Evolutionary conservation across 1,140 invertebrate species (phyloP).

Genomic region (Bombus superbus): DNA sequence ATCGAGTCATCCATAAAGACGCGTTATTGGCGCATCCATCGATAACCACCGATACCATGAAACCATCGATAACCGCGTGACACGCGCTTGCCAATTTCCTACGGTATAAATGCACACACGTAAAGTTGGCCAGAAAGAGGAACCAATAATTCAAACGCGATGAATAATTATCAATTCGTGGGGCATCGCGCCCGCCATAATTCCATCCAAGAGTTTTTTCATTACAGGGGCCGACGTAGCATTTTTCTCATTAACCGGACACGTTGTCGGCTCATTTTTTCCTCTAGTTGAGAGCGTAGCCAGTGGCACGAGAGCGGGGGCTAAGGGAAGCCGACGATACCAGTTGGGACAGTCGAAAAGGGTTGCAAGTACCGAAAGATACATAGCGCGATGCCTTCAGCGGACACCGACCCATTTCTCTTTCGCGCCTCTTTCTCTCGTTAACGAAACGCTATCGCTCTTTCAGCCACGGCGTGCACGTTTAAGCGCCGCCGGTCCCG

Average conservation of each 20-base stretch:
- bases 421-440: constrained; percentile 52
- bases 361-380: constrained; percentile 44
- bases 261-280: constrained; percentile 14
- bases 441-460: constrained; percentile 55
- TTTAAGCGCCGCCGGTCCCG: constrained; percentile 66
- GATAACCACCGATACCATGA: no score
- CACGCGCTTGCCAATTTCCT: not conserved
- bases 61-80: not conserved
- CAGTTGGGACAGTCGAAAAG: constrained; percentile 53
- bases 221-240: constrained; percentile 5
- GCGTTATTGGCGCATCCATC: no score
- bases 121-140: not conserved
- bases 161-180: constrained; percentile 3
- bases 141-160: not conserved
- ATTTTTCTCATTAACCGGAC: constrained; percentile 28
- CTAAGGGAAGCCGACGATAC: constrained; percentile 10
- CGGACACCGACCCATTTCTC: constrained; percentile 56
- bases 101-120: not conserved
- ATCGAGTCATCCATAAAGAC: no score
- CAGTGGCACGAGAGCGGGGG: constrained; percentile 8
- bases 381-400: constrained; percentile 56
- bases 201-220: constrained; percentile 5
- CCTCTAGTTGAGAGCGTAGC: not conserved
- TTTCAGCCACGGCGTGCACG: constrained; percentile 43
- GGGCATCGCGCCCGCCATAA: not conserved